Percentiles rank a stretch among this genome's conserved stretches.
These are phyloP conservation scores for Zaprionus kolodkinae DNA, from an alignment of 1,140 invertebrate species.

Conservation along the genomic window DNA sequence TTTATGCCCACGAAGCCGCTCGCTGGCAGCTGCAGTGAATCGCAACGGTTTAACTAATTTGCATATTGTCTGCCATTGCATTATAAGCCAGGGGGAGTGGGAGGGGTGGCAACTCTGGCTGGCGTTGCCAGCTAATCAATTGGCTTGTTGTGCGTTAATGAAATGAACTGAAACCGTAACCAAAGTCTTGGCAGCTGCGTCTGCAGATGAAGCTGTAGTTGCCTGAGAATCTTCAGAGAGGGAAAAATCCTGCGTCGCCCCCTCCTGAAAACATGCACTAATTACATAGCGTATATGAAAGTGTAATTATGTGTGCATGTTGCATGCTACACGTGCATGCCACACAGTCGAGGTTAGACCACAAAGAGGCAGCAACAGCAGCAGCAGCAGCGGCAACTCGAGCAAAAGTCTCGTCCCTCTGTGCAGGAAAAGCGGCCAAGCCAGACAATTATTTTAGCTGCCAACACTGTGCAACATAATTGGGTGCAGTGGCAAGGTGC, in stretches of 20 bases:
- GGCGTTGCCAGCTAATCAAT: slow-evolving; percentile 57
- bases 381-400: not conserved
- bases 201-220: slow-evolving; percentile 10
- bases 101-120: not conserved
- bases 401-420: slow-evolving; percentile 2
- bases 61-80: slow-evolving; percentile 75
- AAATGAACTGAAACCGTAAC: slow-evolving; percentile 30
- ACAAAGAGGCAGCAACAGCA: slow-evolving; percentile 15
- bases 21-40: slow-evolving; percentile 53
- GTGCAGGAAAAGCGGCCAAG: slow-evolving; percentile 3
- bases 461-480: slow-evolving; percentile 46
- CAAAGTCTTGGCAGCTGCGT: not conserved
- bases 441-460: slow-evolving; percentile 44
- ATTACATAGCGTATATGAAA: slow-evolving; percentile 53
- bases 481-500: slow-evolving; percentile 18
- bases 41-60: slow-evolving; percentile 68
- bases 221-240: not conserved
- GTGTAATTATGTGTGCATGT: slow-evolving; percentile 47
- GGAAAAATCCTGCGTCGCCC: slow-evolving; percentile 17
- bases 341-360: slow-evolving; percentile 44
- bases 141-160: slow-evolving; percentile 53
- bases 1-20: slow-evolving; percentile 63
- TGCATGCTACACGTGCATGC: slow-evolving; percentile 8
- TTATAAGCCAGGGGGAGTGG: slow-evolving; percentile 26
- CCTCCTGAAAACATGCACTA: slow-evolving; percentile 19